These are phyloP conservation scores for Leiothrix lutea DNA, from an alignment of 2,113 vertebrate species.

Conservation along the genomic window DNA sequence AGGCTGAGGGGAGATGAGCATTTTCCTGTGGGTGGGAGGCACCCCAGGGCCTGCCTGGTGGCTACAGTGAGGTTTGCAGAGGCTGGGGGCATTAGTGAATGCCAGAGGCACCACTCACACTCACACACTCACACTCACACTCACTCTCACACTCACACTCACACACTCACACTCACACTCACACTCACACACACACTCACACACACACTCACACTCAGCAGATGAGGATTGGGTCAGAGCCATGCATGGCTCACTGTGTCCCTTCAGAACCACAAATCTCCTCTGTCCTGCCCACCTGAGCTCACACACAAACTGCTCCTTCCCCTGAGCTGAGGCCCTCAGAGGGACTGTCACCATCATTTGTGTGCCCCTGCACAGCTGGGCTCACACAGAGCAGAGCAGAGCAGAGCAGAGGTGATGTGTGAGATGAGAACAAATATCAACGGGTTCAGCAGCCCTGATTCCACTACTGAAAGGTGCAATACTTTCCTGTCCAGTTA, in stretches of 20 bases:
- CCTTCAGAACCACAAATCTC: neutral
- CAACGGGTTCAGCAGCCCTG: no score
- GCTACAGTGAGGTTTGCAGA: neutral
- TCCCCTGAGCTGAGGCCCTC: no score
- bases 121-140: no score
- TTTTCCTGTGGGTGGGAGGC: neutral
- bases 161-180: neutral
- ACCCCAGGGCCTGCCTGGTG: neutral
- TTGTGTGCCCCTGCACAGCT: no score
- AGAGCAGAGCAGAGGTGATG: no score
- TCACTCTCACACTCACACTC: neutral
- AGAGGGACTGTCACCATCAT: no score
- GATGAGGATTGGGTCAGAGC: neutral
- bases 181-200: no score
- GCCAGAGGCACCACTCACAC: neutral
- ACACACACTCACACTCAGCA: neutral
- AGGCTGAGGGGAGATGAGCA: neutral
- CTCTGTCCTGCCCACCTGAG: neutral
- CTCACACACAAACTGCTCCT: neutral
- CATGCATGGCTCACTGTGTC: neutral
- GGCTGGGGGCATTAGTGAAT: neutral
- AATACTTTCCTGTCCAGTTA: no score
- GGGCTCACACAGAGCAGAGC: no score
- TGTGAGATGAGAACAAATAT: no score
- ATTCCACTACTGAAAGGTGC: no score